Conservation (phyloP, 2,888 invertebrate genomes). For the Drosophila fulvimacula region DNA sequence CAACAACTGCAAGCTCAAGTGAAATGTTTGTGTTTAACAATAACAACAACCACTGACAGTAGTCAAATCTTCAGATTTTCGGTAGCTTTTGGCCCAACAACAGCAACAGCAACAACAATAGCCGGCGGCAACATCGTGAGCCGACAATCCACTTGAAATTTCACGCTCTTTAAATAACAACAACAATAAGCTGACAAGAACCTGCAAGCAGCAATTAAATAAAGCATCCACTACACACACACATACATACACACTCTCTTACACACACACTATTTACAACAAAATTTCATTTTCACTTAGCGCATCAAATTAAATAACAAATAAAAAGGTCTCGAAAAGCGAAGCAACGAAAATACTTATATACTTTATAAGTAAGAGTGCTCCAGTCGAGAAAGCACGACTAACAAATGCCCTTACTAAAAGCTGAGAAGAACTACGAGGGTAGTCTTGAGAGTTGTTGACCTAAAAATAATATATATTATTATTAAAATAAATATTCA, state of each 20-base stretch:
- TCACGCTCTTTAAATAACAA: slow-evolving; percentile 74
- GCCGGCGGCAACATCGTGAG: slow-evolving; percentile 56
- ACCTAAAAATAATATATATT: too few species aligned
- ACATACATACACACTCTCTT: slow-evolving; percentile 11
- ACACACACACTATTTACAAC: slow-evolving; percentile 21
- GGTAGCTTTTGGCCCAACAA: slow-evolving; percentile 55
- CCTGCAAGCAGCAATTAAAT: slow-evolving; percentile 54
- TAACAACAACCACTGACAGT: slow-evolving; percentile 21
- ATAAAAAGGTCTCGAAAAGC: slow-evolving; percentile 34
- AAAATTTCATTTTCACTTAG: slow-evolving; percentile 77
- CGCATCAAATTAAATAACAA: slow-evolving; percentile 75
- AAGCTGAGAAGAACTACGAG: neutral
- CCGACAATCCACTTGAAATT: slow-evolving; percentile 73
- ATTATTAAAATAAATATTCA: too few species aligned
- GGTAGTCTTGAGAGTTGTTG: neutral
- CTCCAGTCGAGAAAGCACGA: neutral
- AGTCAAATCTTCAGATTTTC: slow-evolving; percentile 58
- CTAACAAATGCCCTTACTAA: slow-evolving; percentile 2
- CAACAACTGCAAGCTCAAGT: slow-evolving; percentile 44
- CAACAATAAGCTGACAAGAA: slow-evolving; percentile 49
- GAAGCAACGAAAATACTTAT: slow-evolving; percentile 20
- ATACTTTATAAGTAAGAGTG: neutral
- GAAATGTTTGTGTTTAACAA: slow-evolving; percentile 53
- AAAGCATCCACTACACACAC: slow-evolving; percentile 27
- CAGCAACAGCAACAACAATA: slow-evolving; percentile 1